Evolutionary conservation across 2,888 invertebrate species (phyloP), one percentile per base, ranked within the genome.

Genomic region (Xylophagus ater): DNA sequence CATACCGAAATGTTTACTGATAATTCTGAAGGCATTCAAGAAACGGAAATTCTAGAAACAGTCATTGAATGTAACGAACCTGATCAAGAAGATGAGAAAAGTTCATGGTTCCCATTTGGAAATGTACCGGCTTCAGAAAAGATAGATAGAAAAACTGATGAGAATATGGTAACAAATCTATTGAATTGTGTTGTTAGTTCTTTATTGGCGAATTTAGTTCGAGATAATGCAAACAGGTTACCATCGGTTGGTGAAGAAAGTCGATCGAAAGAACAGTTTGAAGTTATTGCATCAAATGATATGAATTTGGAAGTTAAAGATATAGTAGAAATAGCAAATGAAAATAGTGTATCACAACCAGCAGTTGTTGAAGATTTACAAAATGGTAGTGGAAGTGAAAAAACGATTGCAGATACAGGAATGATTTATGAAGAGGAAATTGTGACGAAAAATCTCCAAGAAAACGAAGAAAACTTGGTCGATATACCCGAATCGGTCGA

Each of bases 391-490:
- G 51, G 50, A 31, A 47, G 40, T 37, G 32, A 36, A 12, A 42
- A 31, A 34, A 44, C 44, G 3, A 28, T 25, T 17, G 41, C 37
- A 41, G 81, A 82, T 50, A 83, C 85, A 2, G 87, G 87, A 66
- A 81, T 82, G 40, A 83, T 87, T 28, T 86, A 85, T 1, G 86
- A 86, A 60, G 86, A 87, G 62, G 86, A 86, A 60, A 56, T 85
- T 19, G 84, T 84, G 1, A 69, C 69, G 24, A 35, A 42, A 12
- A n/a, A n/a, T n/a, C n/a, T n/a, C n/a, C n/a, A n/a, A n/a, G n/a
- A n/a, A n/a, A n/a, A n/a, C n/a, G n/a, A n/a, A n/a, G n/a, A n/a
- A n/a, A n/a, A n/a, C n/a, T n/a, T n/a, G n/a, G n/a, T n/a, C n/a
- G n/a, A n/a, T n/a, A 76, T 84, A 26, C 81, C 82, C 45, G 85